Base-by-base conservation (phyloP, 2,113 vertebrate genomes). In the Penelope pileata region DNA sequence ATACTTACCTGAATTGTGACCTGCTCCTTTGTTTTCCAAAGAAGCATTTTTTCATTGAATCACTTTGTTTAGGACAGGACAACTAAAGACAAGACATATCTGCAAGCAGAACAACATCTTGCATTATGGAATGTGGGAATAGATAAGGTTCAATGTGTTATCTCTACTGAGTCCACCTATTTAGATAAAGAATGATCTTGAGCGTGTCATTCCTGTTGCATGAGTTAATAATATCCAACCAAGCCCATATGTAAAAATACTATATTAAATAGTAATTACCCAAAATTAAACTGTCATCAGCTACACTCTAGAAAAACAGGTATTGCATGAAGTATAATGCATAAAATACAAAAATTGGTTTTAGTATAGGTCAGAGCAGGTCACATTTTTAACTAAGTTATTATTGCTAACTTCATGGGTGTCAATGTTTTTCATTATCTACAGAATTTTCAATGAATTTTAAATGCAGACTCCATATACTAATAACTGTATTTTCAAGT, bases 1-100 rank as follows among this genome's bases (percentile, higher is more conserved):
- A 85, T 94, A 83, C 87, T 93, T 94, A 95, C 90, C 67, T 91
- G 78, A 91, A 74, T 56, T 90, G 32, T 76, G 63, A 94, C 93
- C 91, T 91, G 85, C 40, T 91, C 79, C 85, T 83, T 83, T 96
- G 68, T 83, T 96, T 96, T 94, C 91, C 94, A 95, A 95, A 90
- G 66, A 91, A 96, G 91, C 51, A 90, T 83, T 91, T 93, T 95
- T 96, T 92, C 87, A 91, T 82, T 93, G 70, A 90, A 85, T 91
- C 83, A 91, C 85, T 91, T 91, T 93, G 60, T 81, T 53, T 96
- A 96, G 85, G 83, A 91, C 76, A 91, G 91, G 80, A 50, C 93
- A 94, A 95, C 75, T 95, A 96, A 96, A 91, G 85, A 90, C 85
- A 95, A 88, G 76, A 93, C 51, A 95, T 88, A 95, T 90, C 93